Evolutionary conservation across 1,140 invertebrate species (phyloP).

Genomic region (Planococcus citri): DNA sequence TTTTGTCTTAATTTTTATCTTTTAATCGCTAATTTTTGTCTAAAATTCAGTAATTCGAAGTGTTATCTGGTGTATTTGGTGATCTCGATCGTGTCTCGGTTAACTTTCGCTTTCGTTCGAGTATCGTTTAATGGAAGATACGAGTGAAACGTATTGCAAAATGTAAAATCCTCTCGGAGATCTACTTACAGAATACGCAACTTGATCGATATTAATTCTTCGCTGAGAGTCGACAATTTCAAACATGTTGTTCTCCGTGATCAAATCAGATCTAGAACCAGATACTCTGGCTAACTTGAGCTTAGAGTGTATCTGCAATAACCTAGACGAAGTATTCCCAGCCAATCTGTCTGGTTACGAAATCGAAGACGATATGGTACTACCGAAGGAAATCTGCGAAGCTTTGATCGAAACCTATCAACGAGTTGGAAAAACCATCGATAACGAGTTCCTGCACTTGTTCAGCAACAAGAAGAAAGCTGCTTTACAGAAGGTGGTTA

Average conservation of each 20-base stretch:
- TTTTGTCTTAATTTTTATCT: no score
- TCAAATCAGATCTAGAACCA: constrained; percentile 6
- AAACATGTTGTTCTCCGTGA: neutral
- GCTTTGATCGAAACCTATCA: constrained; percentile 49
- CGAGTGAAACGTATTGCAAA: no score
- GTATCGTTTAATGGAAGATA: no score
- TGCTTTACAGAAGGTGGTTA: constrained; percentile 51
- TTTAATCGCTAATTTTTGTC: no score
- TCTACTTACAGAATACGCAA: no score
- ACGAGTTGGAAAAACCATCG: constrained; percentile 34
- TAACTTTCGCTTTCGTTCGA: no score
- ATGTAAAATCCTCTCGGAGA: no score
- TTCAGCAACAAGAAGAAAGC: constrained; percentile 54
- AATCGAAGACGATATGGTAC: constrained; percentile 36
- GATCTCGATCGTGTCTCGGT: no score
- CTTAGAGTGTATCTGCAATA: neutral
- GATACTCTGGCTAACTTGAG: constrained; percentile 22
- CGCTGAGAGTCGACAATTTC: neutral
- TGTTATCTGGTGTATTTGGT: no score
- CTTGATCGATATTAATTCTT: no score
- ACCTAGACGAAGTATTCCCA: constrained; percentile 2
- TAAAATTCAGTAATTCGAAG: no score
- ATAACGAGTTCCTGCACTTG: constrained; percentile 54
- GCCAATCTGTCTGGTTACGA: constrained; percentile 25
- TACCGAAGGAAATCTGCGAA: constrained; percentile 59